Conservation (phyloP, 2,113 vertebrate species). For the Echinops telfairi region DNA sequence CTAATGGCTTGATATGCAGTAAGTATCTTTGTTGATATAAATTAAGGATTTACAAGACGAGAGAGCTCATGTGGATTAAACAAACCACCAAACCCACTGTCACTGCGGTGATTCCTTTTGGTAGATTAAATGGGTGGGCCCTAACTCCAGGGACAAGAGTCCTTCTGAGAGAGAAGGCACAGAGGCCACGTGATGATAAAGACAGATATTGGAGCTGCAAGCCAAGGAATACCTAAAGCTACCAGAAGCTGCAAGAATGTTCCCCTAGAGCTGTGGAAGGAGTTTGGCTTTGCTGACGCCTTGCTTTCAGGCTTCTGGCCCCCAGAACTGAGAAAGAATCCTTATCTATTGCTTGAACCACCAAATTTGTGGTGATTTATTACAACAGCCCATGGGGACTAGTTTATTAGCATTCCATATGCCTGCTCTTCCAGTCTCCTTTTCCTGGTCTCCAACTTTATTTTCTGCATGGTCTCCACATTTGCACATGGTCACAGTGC, state of each 20-base stretch:
- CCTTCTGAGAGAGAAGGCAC: background rate
- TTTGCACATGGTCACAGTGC: background rate
- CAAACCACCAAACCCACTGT: too few species aligned
- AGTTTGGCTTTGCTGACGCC: background rate
- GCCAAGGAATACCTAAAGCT: background rate
- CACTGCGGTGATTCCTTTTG: too few species aligned
- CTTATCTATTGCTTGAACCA: background rate
- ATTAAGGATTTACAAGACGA: conserved; percentile 7
- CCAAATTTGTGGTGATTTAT: background rate
- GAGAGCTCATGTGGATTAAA: conserved; percentile 5
- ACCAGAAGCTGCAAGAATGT: background rate
- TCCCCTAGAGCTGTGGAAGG: background rate
- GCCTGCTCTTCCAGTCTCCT: background rate
- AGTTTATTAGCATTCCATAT: background rate
- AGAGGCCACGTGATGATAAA: background rate
- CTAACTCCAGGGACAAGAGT: conserved; percentile 10
- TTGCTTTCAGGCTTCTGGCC: background rate
- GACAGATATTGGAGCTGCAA: background rate
- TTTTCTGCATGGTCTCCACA: background rate
- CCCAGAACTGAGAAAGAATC: background rate
- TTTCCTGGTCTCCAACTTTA: conserved; percentile 7
- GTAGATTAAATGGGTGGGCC: background rate
- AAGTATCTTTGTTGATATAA: conserved; percentile 10
- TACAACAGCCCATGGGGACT: background rate
- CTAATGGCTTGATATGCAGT: background rate